Percentiles rank a stretch among this genome's conserved stretches.
These are phyloP conservation scores for Zoanthus solanderi DNA, from an alignment of 92 coral and sea anemone genomes.

Conservation along the genomic window DNA sequence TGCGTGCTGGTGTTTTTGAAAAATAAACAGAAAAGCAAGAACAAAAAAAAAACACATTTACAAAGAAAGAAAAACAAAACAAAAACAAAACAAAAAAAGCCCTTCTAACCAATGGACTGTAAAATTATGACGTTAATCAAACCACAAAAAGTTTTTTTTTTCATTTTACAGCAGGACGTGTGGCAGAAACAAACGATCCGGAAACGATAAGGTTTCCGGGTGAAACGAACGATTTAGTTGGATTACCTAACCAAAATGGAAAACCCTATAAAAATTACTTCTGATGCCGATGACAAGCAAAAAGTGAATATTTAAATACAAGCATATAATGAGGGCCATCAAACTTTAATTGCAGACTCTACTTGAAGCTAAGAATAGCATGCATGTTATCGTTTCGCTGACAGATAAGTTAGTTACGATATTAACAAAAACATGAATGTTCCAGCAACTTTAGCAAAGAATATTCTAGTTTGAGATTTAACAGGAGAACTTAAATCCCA, in stretches of 20 bases:
- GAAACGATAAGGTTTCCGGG: background rate
- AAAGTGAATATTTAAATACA: slow-evolving; percentile 3
- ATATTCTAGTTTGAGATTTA: background rate
- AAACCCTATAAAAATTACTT: background rate
- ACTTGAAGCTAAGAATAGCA: background rate
- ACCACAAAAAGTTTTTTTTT: background rate
- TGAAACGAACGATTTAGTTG: slow-evolving; percentile 11
- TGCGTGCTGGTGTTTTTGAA: no score
- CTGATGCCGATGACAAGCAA: slow-evolving; percentile 9
- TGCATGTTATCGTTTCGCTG: background rate
- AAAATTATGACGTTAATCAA: background rate
- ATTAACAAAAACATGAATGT: background rate
- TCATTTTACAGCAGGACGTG: background rate
- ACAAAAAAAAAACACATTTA: no score
- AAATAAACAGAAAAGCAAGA: no score
- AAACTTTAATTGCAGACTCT: background rate
- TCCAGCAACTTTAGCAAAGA: slow-evolving; percentile 1
- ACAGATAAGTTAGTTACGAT: background rate
- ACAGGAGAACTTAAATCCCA: no score
- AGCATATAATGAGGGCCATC: background rate
- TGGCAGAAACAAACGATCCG: slow-evolving; percentile 4
- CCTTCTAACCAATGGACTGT: background rate
- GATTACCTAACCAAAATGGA: background rate
- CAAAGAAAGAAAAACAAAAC: no score
- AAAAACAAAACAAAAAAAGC: background rate